Percentiles rank a stretch among this genome's conserved stretches.
Evolutionary conservation across 2,113 vertebrate species (phyloP).

Genomic region (Lipotes vexillifer): DNA sequence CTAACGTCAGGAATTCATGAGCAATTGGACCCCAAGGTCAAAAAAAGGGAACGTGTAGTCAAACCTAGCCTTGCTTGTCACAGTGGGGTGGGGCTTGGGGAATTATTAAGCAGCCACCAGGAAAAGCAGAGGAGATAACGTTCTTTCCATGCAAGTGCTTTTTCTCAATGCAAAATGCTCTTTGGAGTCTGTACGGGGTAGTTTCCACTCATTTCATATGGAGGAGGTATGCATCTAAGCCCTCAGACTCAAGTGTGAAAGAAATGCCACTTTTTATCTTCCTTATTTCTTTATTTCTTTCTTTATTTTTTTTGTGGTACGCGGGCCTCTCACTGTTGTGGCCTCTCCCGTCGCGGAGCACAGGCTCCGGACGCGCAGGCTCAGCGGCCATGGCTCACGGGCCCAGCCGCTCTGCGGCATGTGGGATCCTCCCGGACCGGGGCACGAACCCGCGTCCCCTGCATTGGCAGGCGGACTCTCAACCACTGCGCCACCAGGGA

Average conservation of each 20-base stretch:
- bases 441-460: too few species aligned
- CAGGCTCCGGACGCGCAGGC: too few species aligned
- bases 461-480: too few species aligned
- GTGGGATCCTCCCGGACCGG: too few species aligned
- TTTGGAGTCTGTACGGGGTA: background rate
- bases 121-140: background rate
- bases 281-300: background rate
- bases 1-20: constrained; percentile 26
- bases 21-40: background rate
- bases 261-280: background rate
- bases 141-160: background rate
- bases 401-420: too few species aligned
- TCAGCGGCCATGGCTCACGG: too few species aligned
- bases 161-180: constrained; percentile 7
- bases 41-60: background rate
- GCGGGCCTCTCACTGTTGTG: too few species aligned
- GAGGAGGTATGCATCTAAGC: background rate
- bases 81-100: background rate
- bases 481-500: too few species aligned
- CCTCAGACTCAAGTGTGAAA: background rate
- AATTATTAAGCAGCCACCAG: background rate
- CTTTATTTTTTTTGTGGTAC: too few species aligned
- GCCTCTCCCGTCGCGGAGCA: too few species aligned
- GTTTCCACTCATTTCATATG: background rate
- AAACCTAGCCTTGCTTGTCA: background rate